Conservation (phyloP, 2,113 vertebrate species). For the Pomatostomus ruficeps region DNA sequence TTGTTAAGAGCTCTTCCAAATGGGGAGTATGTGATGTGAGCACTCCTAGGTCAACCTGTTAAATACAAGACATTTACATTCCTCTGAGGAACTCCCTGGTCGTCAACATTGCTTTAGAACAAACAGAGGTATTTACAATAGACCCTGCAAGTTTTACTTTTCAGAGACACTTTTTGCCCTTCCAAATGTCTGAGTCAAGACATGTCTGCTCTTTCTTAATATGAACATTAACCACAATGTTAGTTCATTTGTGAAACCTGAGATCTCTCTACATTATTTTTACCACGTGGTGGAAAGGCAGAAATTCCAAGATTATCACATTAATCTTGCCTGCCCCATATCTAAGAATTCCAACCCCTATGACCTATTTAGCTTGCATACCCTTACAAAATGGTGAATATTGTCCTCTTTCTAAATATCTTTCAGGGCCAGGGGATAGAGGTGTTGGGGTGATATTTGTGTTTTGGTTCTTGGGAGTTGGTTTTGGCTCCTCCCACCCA, state of each 20-base stretch:
- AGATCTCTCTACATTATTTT: not conserved
- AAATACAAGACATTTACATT: not conserved
- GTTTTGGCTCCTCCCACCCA: not conserved
- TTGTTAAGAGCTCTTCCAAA: not conserved
- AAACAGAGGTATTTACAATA: not conserved
- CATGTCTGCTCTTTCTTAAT: not conserved
- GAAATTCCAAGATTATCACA: not conserved
- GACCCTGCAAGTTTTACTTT: not conserved
- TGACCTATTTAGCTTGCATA: not conserved
- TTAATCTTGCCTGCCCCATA: rapidly evolving
- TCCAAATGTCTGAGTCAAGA: not conserved
- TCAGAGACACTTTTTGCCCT: not conserved
- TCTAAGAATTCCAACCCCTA: not conserved
- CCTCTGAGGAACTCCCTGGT: not conserved
- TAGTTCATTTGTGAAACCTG: not conserved
- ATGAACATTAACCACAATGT: not conserved
- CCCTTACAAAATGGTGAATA: not conserved
- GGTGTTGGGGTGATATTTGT: rapidly evolving
- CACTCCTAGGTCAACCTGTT: not conserved
- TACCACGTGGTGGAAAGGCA: not conserved
- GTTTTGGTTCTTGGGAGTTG: not conserved
- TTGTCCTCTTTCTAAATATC: not conserved
- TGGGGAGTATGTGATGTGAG: not conserved
- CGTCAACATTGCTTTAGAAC: not conserved
- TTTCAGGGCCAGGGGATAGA: rapidly evolving